Evolutionary conservation across 2,113 vertebrate species (phyloP), one percentile per base, ranked within the genome.

Genomic region (Onychostruthus taczanowskii): DNA sequence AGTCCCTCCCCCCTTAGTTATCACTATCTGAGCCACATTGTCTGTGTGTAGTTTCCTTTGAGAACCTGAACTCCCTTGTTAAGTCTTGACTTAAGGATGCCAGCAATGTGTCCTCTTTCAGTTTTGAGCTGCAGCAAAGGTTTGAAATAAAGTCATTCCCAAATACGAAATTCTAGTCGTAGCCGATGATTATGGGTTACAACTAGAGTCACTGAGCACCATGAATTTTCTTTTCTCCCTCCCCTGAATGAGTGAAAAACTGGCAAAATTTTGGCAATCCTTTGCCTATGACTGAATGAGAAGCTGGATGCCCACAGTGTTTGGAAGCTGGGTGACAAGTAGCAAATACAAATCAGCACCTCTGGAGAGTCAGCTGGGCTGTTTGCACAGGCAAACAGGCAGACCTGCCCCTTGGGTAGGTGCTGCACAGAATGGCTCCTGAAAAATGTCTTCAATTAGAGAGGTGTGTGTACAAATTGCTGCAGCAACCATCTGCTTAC

Each of bases 71-170:
- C 28, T 84, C 87, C 84, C 75, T 86, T 85, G n/a, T 73, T 81
- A 94, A 93, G 95, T 96, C 96, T 97, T 96, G 95, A 95, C 94
- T 97, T 97, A 97, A 97, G 94, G 95, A 97, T 96, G 96, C 94
- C 94, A 95, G 96, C 95, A 90, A 89, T 81, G 83, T 97, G 89
- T 79, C 87, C 44, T 74, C 47, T 87, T 94, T 75, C 62, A 85
- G 75, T 95, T 93, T 81, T 78, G 55, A 4, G 26, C 94, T 97
- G 95, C 96, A 97, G 95, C 96, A 91, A 94, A 91, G 55, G 66
- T 93, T 91, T 85, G 52, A 86, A 93, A 90, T 82, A 64, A 92
- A 95, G 90, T 55, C 13, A 20, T 52, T 61, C 61, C 46, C 37
- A 87, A 87, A 75, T 63, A 78, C 3, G 2, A 93, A 93, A 94